phyloP scores from a whole-genome alignment of 2,797 vertebrate species.

The Poeciliopsis gracilis region DNA sequence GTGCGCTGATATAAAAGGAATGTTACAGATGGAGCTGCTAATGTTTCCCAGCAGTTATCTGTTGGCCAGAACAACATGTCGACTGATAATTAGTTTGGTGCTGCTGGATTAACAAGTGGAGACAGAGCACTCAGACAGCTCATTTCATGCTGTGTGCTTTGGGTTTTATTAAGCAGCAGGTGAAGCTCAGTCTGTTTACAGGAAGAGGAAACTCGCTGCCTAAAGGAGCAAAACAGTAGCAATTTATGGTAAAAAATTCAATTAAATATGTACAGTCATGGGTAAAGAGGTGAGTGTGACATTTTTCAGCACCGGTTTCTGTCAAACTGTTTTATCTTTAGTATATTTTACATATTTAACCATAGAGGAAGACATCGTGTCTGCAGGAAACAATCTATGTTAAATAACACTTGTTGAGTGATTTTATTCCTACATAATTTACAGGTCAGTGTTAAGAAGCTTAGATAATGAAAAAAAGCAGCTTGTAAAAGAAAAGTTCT shows the following conservation, averaged over 20 bases:
- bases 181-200: conserved; percentile 7
- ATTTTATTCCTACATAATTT: background rate
- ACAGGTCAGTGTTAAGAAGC: background rate
- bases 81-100: conserved; percentile 64
- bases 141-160: conserved; percentile 38
- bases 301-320: background rate
- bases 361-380: background rate
- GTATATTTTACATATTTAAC: background rate
- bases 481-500: too few species aligned
- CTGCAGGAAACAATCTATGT: background rate
- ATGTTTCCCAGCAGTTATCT: conserved; percentile 79
- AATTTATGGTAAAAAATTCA: conserved; percentile 6
- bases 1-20: conserved; percentile 58
- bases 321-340: background rate
- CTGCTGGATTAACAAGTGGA: conserved; percentile 40
- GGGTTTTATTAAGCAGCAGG: conserved; percentile 33
- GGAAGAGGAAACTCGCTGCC: background rate
- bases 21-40: conserved; percentile 73
- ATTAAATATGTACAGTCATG: conserved; percentile 1
- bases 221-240: conserved; percentile 2
- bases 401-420: background rate
- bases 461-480: background rate
- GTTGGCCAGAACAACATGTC: conserved; percentile 66
- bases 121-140: conserved; percentile 37
- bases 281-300: background rate